Percentiles rank a stretch among this genome's conserved stretches.
Evolutionary conservation across 2,797 vertebrate genomes (phyloP).

Genomic region (Nothura maculosa): DNA sequence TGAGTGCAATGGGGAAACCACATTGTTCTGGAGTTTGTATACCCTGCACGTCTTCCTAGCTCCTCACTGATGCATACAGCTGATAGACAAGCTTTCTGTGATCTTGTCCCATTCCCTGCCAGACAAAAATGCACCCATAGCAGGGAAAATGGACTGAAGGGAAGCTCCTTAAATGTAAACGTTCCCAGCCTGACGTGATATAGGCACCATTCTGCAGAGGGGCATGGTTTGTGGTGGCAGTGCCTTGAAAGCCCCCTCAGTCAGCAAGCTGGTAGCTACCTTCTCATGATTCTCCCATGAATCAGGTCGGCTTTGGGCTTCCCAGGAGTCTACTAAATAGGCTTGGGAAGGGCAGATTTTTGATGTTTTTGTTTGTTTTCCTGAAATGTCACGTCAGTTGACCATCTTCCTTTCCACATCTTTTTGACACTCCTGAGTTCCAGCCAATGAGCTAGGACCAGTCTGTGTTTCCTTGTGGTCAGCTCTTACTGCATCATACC

Average conservation of each 20-base stretch:
- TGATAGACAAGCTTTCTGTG: not conserved
- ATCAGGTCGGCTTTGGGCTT: not conserved
- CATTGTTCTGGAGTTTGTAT: too few relatives aligned
- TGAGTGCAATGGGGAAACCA: not conserved
- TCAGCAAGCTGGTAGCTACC: accelerated
- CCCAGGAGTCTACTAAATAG: not conserved
- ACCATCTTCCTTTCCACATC: not conserved
- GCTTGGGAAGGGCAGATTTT: not conserved
- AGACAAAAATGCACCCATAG: not conserved
- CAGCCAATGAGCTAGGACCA: not conserved
- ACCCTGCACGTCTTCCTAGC: not conserved
- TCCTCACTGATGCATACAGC: not conserved
- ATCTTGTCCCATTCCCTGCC: not conserved
- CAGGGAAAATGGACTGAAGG: not conserved
- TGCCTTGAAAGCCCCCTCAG: not conserved
- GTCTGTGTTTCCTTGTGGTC: not conserved
- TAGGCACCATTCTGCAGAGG: accelerated
- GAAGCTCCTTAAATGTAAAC: not conserved
- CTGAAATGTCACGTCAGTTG: not conserved
- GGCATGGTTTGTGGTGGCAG: not conserved
- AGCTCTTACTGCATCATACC: not conserved
- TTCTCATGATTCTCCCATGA: not conserved
- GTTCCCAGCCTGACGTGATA: not conserved
- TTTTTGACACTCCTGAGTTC: not conserved
- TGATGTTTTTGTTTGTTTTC: not conserved